These are phyloP conservation scores for Rachycentron canadum DNA, from an alignment of 2,797 vertebrate genomes.

Conservation along the genomic window DNA sequence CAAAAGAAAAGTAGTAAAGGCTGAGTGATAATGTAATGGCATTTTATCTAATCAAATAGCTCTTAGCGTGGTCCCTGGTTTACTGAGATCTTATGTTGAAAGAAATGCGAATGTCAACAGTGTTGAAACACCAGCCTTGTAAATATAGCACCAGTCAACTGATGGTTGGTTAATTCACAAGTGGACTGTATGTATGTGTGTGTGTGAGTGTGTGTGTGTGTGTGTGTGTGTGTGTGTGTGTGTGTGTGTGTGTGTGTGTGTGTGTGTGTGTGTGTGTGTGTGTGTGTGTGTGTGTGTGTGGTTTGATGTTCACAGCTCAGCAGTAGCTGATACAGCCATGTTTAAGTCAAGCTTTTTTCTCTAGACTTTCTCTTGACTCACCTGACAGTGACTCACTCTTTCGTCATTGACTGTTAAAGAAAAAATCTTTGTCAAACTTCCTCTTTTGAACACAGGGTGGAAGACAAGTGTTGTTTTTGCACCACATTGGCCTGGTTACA, in stretches of 20 bases:
- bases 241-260: neutral
- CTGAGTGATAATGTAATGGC: constrained; percentile 53
- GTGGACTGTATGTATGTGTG: constrained; percentile 6
- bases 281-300: neutral
- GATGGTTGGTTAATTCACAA: constrained; percentile 41
- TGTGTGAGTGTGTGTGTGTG: neutral
- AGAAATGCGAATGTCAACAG: constrained; percentile 45
- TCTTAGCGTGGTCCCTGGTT: constrained; percentile 71
- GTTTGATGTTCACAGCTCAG: constrained; percentile 19
- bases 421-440: constrained; percentile 31
- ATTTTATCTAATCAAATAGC: constrained; percentile 44
- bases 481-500: constrained; percentile 43
- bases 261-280: constrained; percentile 4
- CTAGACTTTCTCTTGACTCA: constrained; percentile 44
- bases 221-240: neutral
- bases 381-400: constrained; percentile 45
- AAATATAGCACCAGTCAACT: constrained; percentile 69
- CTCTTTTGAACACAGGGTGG: constrained; percentile 29
- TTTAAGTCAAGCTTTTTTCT: constrained; percentile 15
- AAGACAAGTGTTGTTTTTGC: constrained; percentile 29
- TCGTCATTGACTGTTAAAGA: constrained; percentile 19
- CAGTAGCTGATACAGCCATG: constrained; percentile 34
- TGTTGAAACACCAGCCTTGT: constrained; percentile 49
- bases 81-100: constrained; percentile 42
- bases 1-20: constrained; percentile 55